Evolutionary conservation across 2,888 invertebrate genomes (phyloP).

Genomic region (Eilema depressum): DNA sequence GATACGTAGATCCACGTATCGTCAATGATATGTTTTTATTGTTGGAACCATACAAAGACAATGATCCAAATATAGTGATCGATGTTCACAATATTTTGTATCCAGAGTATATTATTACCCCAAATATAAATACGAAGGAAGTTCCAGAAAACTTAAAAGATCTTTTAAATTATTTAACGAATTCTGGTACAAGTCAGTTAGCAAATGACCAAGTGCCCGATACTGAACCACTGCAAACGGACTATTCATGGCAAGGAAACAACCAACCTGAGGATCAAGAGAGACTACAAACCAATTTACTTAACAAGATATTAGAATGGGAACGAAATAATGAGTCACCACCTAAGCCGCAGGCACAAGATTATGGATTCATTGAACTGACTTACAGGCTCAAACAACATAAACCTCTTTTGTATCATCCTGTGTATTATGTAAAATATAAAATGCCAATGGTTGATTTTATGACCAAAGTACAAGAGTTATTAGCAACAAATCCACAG

Average conservation of each 20-base stretch:
- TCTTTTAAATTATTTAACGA: conserved; percentile 13
- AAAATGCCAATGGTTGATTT: conserved; percentile 66
- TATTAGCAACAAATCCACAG: conserved; percentile 56
- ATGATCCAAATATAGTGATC: conserved; percentile 26
- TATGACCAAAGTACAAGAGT: conserved; percentile 51
- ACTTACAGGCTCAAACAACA: conserved; percentile 69
- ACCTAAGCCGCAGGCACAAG: conserved; percentile 4
- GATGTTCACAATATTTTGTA: conserved; percentile 31
- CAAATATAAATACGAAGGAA: not conserved
- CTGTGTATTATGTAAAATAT: conserved; percentile 72
- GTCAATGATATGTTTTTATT: conserved; percentile 21
- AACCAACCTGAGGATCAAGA: not conserved
- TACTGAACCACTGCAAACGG: not conserved
- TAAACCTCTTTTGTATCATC: conserved; percentile 60
- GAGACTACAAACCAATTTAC: conserved; percentile 8
- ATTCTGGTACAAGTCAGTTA: not conserved
- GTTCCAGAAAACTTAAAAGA: conserved; percentile 2
- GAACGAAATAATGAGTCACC: conserved; percentile 4
- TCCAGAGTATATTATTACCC: not conserved
- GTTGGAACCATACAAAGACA: conserved; percentile 26
- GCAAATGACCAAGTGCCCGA: not conserved
- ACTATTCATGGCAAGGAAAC: not conserved
- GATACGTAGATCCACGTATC: conserved; percentile 25
- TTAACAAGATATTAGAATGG: conserved; percentile 15
- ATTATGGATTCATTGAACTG: conserved; percentile 63